Evolutionary conservation across 2,113 vertebrate species (phyloP).

Genomic region (Ageneiosus marmoratus): DNA sequence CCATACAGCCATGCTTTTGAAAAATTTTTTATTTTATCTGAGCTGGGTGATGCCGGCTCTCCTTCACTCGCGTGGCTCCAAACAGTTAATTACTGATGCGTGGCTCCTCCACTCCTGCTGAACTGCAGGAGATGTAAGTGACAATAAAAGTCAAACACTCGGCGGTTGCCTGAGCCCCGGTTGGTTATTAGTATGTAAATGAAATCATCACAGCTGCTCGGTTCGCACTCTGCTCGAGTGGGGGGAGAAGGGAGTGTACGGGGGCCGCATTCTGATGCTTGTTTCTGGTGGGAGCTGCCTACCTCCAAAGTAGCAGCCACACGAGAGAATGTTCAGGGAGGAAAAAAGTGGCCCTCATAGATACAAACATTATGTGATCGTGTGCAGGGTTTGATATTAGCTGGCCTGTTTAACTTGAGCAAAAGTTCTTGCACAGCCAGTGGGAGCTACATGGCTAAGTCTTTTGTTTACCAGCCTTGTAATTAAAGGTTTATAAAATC

Average conservation of each 20-base stretch:
- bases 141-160: slow-evolving; percentile 84
- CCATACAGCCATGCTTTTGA: slow-evolving; percentile 14
- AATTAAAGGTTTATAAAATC: neutral
- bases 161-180: slow-evolving; percentile 84
- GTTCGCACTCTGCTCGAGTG: slow-evolving; percentile 83
- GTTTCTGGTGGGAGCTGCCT: slow-evolving; percentile 50
- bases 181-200: slow-evolving; percentile 95
- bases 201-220: slow-evolving; percentile 92
- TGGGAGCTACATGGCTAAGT: neutral
- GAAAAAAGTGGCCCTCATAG: neutral
- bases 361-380: neutral
- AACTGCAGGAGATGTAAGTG: slow-evolving; percentile 83
- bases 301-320: slow-evolving; percentile 40
- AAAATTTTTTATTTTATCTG: neutral
- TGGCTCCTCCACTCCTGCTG: slow-evolving; percentile 78
- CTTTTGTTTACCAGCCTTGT: neutral
- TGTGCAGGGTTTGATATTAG: neutral
- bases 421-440: neutral
- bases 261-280: slow-evolving; percentile 50
- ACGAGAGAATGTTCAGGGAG: slow-evolving; percentile 14
- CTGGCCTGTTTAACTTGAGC: neutral
- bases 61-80: slow-evolving; percentile 87
- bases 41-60: slow-evolving; percentile 47
- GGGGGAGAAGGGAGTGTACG: slow-evolving; percentile 59
- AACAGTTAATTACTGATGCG: slow-evolving; percentile 91